Evolutionary conservation across 2,113 vertebrate genomes (phyloP).

Genomic region (Heloderma charlesbogerti): DNA sequence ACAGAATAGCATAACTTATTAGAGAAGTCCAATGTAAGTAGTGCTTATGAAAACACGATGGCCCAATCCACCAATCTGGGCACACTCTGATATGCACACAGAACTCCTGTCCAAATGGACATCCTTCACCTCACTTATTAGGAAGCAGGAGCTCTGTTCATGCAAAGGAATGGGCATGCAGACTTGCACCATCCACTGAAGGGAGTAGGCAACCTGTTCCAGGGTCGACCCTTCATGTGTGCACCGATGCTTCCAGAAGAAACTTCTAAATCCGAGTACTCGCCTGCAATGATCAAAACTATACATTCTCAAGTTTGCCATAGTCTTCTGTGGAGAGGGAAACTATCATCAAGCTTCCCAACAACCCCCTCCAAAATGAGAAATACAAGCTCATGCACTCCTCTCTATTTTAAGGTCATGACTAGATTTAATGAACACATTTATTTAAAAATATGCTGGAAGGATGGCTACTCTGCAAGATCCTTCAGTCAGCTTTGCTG

Average conservation of each 20-base stretch:
- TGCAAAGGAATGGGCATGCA: neutral
- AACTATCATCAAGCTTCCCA: neutral
- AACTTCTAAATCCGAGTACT: neutral
- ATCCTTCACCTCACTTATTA: neutral
- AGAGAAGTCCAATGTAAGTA: neutral
- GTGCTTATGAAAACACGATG: neutral
- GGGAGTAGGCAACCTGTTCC: neutral
- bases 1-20: neutral
- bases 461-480: neutral
- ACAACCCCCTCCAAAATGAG: neutral
- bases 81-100: neutral
- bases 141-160: neutral
- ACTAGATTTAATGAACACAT: neutral
- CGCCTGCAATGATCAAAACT: neutral
- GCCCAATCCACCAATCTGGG: neutral
- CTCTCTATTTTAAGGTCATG: neutral
- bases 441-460: neutral
- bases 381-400: neutral
- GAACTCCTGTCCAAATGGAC: neutral
- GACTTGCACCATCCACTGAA: neutral
- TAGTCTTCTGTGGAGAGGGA: neutral
- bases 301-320: neutral
- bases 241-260: neutral
- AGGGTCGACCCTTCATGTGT: neutral
- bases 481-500: conserved; percentile 25